phyloP scores from a whole-genome alignment of 2,113 vertebrate species.

The Callipepla squamata region DNA sequence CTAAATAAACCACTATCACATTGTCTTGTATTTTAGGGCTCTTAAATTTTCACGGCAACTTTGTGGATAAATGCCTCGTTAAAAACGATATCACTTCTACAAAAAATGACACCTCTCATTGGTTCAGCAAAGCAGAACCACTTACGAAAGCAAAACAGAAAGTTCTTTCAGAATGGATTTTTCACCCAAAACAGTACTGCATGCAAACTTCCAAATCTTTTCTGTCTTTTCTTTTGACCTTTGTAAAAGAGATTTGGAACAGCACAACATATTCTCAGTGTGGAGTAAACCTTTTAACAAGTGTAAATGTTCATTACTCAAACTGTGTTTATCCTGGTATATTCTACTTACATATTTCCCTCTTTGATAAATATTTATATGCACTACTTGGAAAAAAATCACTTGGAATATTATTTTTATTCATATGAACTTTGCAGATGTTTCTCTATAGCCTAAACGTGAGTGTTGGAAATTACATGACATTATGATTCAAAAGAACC shows the following conservation, averaged over 20 bases:
- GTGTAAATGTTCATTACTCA: slow-evolving; percentile 37
- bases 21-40: neutral
- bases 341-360: slow-evolving; percentile 33
- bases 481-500: neutral
- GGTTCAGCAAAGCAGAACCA: slow-evolving; percentile 2
- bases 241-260: slow-evolving; percentile 38
- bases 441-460: neutral
- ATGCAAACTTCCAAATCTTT: neutral
- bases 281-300: slow-evolving; percentile 43
- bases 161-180: slow-evolving; percentile 28
- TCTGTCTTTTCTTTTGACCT: slow-evolving; percentile 18
- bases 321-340: slow-evolving; percentile 31
- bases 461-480: neutral
- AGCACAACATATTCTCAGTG: slow-evolving; percentile 15
- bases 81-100: slow-evolving; percentile 22
- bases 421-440: slow-evolving; percentile 16
- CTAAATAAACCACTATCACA: neutral
- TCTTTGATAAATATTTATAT: slow-evolving; percentile 47
- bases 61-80: neutral
- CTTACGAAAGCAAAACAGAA: neutral
- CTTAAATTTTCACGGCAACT: neutral
- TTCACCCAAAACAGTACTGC: neutral
- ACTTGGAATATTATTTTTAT: neutral
- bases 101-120: neutral
- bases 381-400: slow-evolving; percentile 13